phyloP scores from a whole-genome alignment of 2,113 vertebrate genomes.

The Carassius carassius region DNA sequence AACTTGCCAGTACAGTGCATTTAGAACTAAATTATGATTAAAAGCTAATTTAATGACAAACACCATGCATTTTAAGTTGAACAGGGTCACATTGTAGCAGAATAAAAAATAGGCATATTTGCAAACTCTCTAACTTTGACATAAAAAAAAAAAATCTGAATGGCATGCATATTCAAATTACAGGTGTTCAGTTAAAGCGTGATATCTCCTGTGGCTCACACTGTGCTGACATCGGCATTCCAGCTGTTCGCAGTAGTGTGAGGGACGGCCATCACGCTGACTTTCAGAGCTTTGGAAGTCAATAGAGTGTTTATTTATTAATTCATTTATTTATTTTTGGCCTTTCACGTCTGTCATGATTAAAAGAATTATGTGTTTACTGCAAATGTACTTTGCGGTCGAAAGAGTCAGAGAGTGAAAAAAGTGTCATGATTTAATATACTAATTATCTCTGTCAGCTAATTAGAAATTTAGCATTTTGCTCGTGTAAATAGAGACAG shows the following conservation, averaged over 20 bases:
- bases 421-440: constrained; percentile 57
- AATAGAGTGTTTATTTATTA: constrained; percentile 11
- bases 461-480: constrained; percentile 59
- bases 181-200: background rate
- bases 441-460: constrained; percentile 59
- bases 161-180: background rate
- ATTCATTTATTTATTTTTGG: constrained; percentile 22
- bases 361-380: constrained; percentile 57
- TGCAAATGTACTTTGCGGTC: constrained; percentile 53
- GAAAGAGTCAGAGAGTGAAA: constrained; percentile 30
- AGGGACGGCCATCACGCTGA: constrained; percentile 4
- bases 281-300: constrained; percentile 53
- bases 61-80: background rate
- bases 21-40: background rate
- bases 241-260: constrained; percentile 16
- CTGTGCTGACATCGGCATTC: constrained; percentile 1
- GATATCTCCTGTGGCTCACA: background rate
- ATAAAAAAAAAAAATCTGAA: background rate
- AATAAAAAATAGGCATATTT: background rate
- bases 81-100: background rate
- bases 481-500: constrained; percentile 53
- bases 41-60: background rate
- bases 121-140: background rate
- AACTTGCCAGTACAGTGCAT: background rate
- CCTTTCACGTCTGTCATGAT: constrained; percentile 51